Base-by-base conservation (phyloP, 1,140 invertebrate species). In the Sycophaga agraensis region DNA sequence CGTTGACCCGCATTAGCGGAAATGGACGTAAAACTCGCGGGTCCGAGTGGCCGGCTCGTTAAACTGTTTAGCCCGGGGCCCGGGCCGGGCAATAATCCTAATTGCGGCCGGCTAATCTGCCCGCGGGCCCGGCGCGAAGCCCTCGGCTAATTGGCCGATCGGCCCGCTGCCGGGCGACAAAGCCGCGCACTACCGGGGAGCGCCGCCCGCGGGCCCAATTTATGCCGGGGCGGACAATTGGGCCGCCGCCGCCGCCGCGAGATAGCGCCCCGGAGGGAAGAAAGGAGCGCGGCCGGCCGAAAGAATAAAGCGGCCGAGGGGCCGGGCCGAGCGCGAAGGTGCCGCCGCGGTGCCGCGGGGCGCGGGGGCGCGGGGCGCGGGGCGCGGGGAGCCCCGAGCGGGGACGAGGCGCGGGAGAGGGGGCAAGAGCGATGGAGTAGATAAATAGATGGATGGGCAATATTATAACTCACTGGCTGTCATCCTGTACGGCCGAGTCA, bases 391-490 rank as follows among this genome's bases (percentile, higher is more conserved):
- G n/a, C n/a, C n/a, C n/a, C 9, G 42, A 46, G 28, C 21, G 17
- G 17, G 31, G 6, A 7, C 11, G 60, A 19, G 19, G 64, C 55
- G 65, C 37, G 39, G 37, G 58, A 43, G 49, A 63, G 46, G 46
- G 63, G 59, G 53, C 56, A 59, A 54, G 59, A 54, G 64, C 70
- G 73, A 75, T 73, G 72, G 71, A 74, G 72, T 73, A 75, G 75
- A 76, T 76, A 76, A 77, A 77, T 77, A 77, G 75, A 77, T 76
- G 73, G 75, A 77, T 77, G 74, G 75, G 75, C 75, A 76, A 77
- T 77, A 77, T 77, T 77, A 77, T 77, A 77, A 77, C 74, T 77
- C 75, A 77, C 74, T 68, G 68, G 74, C 75, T 77, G 75, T 77
- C 75, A 77, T 77, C 74, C 74, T 73, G 72, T 70, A 74, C 73